Conservation (phyloP, 2,113 vertebrate species). For the Pitta sordida region DNA sequence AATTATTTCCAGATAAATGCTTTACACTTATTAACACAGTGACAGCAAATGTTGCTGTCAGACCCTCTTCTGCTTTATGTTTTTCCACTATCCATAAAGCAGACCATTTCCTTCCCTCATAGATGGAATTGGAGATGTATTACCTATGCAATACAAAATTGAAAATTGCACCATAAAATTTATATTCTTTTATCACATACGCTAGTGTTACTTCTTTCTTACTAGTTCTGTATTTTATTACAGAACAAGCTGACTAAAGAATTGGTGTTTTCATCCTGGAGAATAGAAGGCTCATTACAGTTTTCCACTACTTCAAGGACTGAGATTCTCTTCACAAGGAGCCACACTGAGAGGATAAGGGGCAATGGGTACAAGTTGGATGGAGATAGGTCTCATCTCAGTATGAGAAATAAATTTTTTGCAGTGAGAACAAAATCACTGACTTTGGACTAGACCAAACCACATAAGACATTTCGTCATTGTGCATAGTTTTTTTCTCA, state of each 20-base stretch:
- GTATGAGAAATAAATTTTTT: background rate
- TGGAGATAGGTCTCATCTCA: background rate
- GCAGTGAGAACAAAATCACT: background rate
- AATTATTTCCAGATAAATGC: background rate
- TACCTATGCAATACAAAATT: background rate
- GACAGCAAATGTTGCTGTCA: background rate
- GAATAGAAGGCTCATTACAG: background rate
- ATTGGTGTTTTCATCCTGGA: background rate
- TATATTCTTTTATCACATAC: no score
- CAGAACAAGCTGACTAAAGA: background rate
- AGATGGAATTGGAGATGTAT: background rate
- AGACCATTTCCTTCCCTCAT: background rate
- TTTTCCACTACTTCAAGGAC: background rate
- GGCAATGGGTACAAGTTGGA: background rate
- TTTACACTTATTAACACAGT: background rate
- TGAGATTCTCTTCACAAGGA: background rate
- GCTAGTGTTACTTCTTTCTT: background rate
- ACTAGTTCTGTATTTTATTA: background rate
- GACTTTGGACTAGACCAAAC: background rate
- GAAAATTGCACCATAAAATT: background rate
- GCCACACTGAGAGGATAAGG: background rate
- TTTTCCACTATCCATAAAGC: background rate
- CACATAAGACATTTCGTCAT: background rate
- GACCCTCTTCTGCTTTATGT: background rate
- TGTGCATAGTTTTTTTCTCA: background rate